phyloP scores from a whole-genome alignment of 1,140 invertebrate species.

The Neodiprion lecontei region DNA sequence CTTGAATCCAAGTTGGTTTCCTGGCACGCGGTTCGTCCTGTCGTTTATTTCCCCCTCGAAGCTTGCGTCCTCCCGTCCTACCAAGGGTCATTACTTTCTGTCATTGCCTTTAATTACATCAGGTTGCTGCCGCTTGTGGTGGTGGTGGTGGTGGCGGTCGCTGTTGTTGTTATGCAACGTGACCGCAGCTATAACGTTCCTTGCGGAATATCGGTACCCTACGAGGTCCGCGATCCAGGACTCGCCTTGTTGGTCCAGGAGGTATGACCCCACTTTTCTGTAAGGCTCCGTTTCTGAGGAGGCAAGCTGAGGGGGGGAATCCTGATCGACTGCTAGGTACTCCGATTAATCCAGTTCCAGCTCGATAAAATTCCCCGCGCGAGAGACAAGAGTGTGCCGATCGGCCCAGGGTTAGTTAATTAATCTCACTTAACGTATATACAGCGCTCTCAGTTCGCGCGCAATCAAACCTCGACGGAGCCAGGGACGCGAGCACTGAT shows the following conservation, averaged over 20 bases:
- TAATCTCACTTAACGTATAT: slow-evolving; percentile 1
- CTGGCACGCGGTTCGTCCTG: slow-evolving; percentile 55
- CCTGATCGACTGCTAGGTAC: background rate
- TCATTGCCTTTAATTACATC: slow-evolving; percentile 41
- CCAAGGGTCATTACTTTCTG: slow-evolving; percentile 36
- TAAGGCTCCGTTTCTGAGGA: background rate
- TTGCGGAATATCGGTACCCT: slow-evolving; percentile 22
- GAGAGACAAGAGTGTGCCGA: background rate
- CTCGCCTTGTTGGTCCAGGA: background rate
- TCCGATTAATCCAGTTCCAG: background rate
- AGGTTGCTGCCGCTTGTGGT: background rate
- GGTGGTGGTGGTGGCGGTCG: background rate
- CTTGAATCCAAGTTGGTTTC: slow-evolving; percentile 56
- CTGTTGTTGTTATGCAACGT: slow-evolving; percentile 38
- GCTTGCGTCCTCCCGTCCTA: slow-evolving; percentile 7
- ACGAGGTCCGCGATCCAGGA: slow-evolving; percentile 12
- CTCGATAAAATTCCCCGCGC: background rate
- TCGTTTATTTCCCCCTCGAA: slow-evolving; percentile 38
- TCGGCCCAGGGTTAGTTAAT: background rate
- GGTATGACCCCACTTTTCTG: background rate
- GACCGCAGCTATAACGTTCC: slow-evolving; percentile 28
- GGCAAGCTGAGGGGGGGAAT: background rate
- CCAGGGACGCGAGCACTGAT: background rate
- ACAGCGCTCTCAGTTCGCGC: background rate
- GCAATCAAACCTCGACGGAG: background rate